phyloP scores from a whole-genome alignment of 2,797 vertebrate species.

The Protonibea diacanthus region DNA sequence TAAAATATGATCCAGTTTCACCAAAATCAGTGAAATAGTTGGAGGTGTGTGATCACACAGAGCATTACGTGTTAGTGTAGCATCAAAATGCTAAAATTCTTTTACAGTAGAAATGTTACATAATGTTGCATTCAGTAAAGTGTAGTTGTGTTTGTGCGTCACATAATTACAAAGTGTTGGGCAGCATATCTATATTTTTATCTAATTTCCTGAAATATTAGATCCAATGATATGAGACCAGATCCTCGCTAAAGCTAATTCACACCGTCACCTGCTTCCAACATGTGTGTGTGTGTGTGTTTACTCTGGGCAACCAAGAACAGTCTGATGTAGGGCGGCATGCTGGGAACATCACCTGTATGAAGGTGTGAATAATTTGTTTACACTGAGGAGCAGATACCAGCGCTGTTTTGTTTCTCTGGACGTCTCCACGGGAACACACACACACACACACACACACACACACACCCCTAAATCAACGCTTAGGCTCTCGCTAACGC shows the following conservation, averaged over 20 bases:
- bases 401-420: not conserved
- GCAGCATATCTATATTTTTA: not conserved
- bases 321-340: not conserved
- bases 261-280: slow-evolving; percentile 1
- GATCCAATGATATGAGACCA: not conserved
- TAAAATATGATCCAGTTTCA: no score
- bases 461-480: not conserved
- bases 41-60: no score
- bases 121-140: not conserved
- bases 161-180: not conserved
- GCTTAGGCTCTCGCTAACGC: not conserved
- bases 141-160: not conserved
- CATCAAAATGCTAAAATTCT: no score
- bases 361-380: not conserved
- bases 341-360: slow-evolving; percentile 10
- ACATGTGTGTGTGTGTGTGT: not conserved
- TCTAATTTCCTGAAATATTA: not conserved
- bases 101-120: no score
- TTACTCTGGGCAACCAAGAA: not conserved
- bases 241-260: not conserved
- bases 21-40: no score
- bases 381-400: not conserved
- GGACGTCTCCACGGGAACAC: not conserved
- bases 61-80: no score
- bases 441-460: not conserved